Base-by-base conservation (phyloP, 2,113 vertebrate genomes). In the Felis chaus region DNA sequence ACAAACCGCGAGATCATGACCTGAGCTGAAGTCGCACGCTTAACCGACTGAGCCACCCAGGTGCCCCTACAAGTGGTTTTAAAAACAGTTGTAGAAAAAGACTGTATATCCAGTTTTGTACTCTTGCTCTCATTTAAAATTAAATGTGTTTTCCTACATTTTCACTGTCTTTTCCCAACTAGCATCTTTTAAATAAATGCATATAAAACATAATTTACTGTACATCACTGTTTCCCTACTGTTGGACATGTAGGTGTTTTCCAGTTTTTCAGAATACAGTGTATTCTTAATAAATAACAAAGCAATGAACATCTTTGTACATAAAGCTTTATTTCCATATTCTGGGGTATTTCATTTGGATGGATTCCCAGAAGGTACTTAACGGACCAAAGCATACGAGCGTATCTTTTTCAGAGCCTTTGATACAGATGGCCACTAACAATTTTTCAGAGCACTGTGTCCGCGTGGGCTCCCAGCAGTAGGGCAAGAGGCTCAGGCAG, bases 301-400 rank as follows among this genome's bases (percentile, higher is more conserved):
- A 55, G 68, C 86, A 57, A 6, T 4, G n/a, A 3, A 83, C 85
- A 91, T 93, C 81, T 95, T 87, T 78, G 61, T 3, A 2, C 18
- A 39, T 8, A 63, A 55, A 48, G 7, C 0, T 36, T 63, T 19
- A 33, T 41, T 31, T 18, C 2, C 73, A 4, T 23, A 39, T 48
- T 66, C 74, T 87, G 74, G 53, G 76, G 11, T 45, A 41, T 53
- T 79, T 89, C 48, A 11, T 74, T 61, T 80, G 91, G 55, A 50
- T 33, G n/a, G 39, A 16, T 84, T 85, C 63, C 94, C n/a, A 36
- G 82, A 89, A 96, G 82, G 78, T 4, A 39, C 33, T 74, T 53
- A 15, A 13, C 25, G 18, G 45, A 31, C 78, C 45, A 36, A 39
- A 63, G 48, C 29, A n/a, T 25, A 21, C 12, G 63, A 41, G 41